A percentile compares a stretch with the other conserved stretches of the same genome.
phyloP scores from a whole-genome alignment of 1,140 invertebrate genomes.

The Drosophila sp. region DNA sequence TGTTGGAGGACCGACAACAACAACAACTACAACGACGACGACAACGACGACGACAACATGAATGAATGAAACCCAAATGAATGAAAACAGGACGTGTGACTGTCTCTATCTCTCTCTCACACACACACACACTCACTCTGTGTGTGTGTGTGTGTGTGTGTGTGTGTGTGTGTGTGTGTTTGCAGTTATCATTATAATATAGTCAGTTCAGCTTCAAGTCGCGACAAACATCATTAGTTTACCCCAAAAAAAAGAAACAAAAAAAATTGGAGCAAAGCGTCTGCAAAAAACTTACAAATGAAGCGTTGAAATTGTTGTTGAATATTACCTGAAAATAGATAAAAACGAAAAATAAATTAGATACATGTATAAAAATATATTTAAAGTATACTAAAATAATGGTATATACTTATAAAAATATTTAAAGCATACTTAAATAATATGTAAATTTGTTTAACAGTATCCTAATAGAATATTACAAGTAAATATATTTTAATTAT shows the following conservation, averaged over 20 bases:
- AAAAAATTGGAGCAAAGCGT: conserved; percentile 36
- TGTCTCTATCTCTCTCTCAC: neutral
- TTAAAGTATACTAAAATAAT: no score
- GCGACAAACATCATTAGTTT: conserved; percentile 47
- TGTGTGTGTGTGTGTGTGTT: conserved; percentile 21
- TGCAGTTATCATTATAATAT: conserved; percentile 50
- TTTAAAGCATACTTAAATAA: no score
- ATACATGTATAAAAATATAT: no score
- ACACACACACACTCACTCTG: neutral
- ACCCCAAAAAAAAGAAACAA: conserved; percentile 23
- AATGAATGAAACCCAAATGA: conserved; percentile 80
- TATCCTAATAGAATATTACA: no score
- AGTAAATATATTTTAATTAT: no score
- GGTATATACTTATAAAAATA: no score
- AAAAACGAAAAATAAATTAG: neutral
- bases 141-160: conserved; percentile 16
- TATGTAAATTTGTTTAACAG: no score
- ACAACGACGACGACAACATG: conserved; percentile 64
- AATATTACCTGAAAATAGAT: conserved; percentile 9
- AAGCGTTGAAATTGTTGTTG: neutral
- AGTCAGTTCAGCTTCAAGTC: conserved; percentile 18
- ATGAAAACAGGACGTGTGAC: conserved; percentile 50
- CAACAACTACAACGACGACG: conserved; percentile 26
- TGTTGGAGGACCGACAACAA: conserved; percentile 20
- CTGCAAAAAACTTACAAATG: conserved; percentile 51